Base-by-base conservation (phyloP, 2,888 invertebrate species). In the Megastigmus dorsalis region DNA sequence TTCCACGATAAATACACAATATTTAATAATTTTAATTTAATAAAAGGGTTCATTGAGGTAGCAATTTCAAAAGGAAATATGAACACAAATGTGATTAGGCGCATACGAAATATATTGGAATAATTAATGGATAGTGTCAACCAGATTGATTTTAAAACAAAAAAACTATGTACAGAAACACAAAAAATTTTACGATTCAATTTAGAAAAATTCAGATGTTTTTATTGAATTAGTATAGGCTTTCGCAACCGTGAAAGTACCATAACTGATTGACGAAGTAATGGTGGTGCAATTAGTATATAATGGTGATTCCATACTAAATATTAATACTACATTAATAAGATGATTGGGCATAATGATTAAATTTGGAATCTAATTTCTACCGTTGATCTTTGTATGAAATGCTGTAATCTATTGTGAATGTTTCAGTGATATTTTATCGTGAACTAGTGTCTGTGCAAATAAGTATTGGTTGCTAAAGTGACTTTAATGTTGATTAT, bases 281-380 rank as follows among this genome's bases (percentile, higher is more conserved):
- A 82, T 82, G 79, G 82, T 80, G 78, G 83, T 85, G 83, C 85
- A 84, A 80, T 50, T 38, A 36, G 28, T 36, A 65, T 28, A 38
- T 54, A 13, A 54, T 26, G 15, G 60, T 60, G 45, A 60, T 50
- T 43, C 52, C 15, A 43, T n/a, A 36, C 36, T 52, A 45, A 50
- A 33, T 15, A 30, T 20, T 62, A 50, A 33, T 15, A 30, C 28
- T 62, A 54, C 36, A 28, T 38, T 45, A 28, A 36, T n/a, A n/a
- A n/a, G 5, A n/a, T 30, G 15, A 52, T 30, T 26, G 13, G 26
- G 38, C 9, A 23, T 6, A 23, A 65, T 23, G 20, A 65, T 43
- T 5, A 26, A 6, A 23, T n/a, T n/a, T n/a, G n/a, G n/a, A n/a
- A n/a, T n/a, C n/a, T n/a, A n/a, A n/a, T n/a, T n/a, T n/a, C n/a